Evolutionary conservation across 2,113 vertebrate species (phyloP), one percentile per base, ranked within the genome.

Genomic region (Phalacrocorax pelagicus): DNA sequence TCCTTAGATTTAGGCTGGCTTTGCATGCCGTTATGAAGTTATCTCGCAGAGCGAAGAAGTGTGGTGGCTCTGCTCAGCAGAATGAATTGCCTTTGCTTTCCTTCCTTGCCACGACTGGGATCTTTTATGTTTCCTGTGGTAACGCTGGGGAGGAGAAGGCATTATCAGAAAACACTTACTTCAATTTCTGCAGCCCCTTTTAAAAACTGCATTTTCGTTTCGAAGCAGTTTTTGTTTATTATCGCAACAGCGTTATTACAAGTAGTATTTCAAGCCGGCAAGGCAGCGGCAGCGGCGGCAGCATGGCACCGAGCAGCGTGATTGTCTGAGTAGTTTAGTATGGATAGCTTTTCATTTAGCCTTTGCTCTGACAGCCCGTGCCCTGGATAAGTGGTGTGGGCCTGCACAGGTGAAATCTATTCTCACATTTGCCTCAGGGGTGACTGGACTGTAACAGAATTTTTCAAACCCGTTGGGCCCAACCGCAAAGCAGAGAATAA

Each of bases 401-500:
- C 98, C 98, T 99, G 99, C 98, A 99, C 99, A 99, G 99, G 99
- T 99, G 99, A 99, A 99, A 99, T 99, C 99, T 99, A 99, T 99
- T 99, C 99, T 99, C 99, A 99, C 99, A 98, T 99, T 99, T 99
- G 98, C 99, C 99, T 99, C 99, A 98, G 98, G 99, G 99, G 99
- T 98, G 98, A 98, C 98, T 99, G 99, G 99, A 99, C 99, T 99
- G 99, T 99, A 99, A 99, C 99, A 99, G 99, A 99, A 99, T 99
- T 99, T 99, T 99, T 99, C 98, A 98, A 99, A 99, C 99, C 99
- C 98, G 98, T 98, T 98, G 99, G 99, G 99, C 98, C 98, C 98
- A 98, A 99, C 99, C 99, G 98, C 99, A 99, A 99, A 99, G 99
- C 99, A 98, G 99, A 99, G 99, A 99, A 99, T 99, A 99, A 99